Base-by-base conservation (phyloP, 2,888 invertebrate genomes). In the Balanococcus diminutus region DNA sequence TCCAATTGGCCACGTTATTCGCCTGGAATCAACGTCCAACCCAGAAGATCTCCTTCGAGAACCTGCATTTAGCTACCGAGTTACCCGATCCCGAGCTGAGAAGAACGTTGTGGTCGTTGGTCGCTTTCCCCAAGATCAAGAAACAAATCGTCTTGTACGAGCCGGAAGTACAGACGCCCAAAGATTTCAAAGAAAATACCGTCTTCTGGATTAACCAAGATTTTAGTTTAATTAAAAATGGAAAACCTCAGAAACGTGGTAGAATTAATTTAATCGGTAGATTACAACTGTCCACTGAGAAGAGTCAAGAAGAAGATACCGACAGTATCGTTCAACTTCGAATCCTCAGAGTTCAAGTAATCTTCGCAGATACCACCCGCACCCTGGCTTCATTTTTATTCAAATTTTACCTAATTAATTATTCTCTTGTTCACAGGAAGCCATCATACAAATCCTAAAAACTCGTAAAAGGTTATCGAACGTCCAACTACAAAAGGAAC, bases 1-100 rank as follows among this genome's bases (percentile, higher is more conserved):
- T 99, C 91, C 99, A 99, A 93, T 98, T 99, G 98, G 98, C 98
- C 56, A 98, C 99, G 19, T 91, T 99, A 72, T 99, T 98, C 91
- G 97, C 98, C 19, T 99, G 98, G 98, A 99, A 99, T 92, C 98
- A 98, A 90, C 92, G 98, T 88, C 97, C 97, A 0, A 91, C 94
- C 88, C 98, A 98, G 89, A 95, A 94, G 90, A 95, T 99, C 87
- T 95, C 96, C n/a, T 98, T 98, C 89, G 99, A 99, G 91, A 98
- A 98, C 91, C 92, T 99, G 87, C 93, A 97, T 89, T 92, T 99
- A 88, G 98, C 99, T 3, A 99, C 99, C 0, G 98, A 99, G 91
- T 92, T 99, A 88, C 98, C 99, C 25, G 96, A 99, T 91, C 95
- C 96, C 9, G 99, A 99, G 91, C 91, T 99, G 82, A 93, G 98